These are phyloP conservation scores for Mus musculus DNA, from an alignment of 2,113 vertebrate species.

Conservation along the genomic window GRCm39 chr5:47723001-47723500, in stretches of 20 bases:
- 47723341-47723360: too few species aligned
- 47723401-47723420: background rate
- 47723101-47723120: background rate
- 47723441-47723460: too few species aligned
- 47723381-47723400: background rate
- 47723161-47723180: background rate
- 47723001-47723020: background rate
- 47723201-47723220: too few species aligned
- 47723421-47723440: background rate
- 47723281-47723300: background rate
- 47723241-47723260: background rate
- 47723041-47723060: background rate
- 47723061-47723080: background rate
- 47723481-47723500: too few species aligned
- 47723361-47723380: background rate
- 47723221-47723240: fast-evolving
- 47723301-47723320: background rate
- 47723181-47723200: background rate
- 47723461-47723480: background rate
- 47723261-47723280: background rate
- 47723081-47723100: background rate
- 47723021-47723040: background rate
- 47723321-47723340: background rate
- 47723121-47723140: background rate
- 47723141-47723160: background rate